Base-by-base conservation (phyloP, 2,888 invertebrate genomes). In the Macrophya alboannulata region DNA sequence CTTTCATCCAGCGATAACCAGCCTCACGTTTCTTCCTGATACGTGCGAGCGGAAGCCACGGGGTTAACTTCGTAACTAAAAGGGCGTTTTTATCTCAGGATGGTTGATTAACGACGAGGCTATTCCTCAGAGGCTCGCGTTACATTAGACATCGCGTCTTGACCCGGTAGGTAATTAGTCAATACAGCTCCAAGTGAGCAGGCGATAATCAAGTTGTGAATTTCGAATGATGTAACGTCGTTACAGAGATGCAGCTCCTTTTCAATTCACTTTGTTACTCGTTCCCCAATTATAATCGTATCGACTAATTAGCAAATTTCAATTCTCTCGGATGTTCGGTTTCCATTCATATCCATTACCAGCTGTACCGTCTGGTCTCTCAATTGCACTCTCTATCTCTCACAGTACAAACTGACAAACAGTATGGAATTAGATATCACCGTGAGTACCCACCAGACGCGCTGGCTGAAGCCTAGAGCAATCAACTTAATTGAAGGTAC, bases 401-500 rank as follows among this genome's bases (percentile, higher is more conserved):
- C 43, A 74, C 43, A 40, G 43, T 74, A 71, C 40, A 40, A 71
- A 40, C 71, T 71, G 15, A n/a, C 6, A 71, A 76, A 25, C 45
- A 76, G n/a, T 25, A 21, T 48, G 76, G 40, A 31, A 48, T 76
- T 17, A 48, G 25, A 48, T 21, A 51, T 76, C 45, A 12, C 51
- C 9, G n/a, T 10, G 25, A 25, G 62, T 12, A n/a, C n/a, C n/a
- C n/a, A 62, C 25, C 62, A 25, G 25, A 62, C 62, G 3, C 71
- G n/a, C n/a, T n/a, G n/a, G 15, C 31, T 12, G 8, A 71, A n/a
- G 72, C n/a, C n/a, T 45, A 37, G 48, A 77, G 77, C 77, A 55
- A 77, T 77, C 55, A 17, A 21, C 25, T 77, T 77, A 77, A 77
- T 77, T 77, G 77, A 77, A 51, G 9, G 51, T 43, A 12, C 31